Percentiles rank a stretch among this genome's conserved stretches.
phyloP scores from a whole-genome alignment of 2,888 invertebrate genomes.

The Hedychridium roseum region DNA sequence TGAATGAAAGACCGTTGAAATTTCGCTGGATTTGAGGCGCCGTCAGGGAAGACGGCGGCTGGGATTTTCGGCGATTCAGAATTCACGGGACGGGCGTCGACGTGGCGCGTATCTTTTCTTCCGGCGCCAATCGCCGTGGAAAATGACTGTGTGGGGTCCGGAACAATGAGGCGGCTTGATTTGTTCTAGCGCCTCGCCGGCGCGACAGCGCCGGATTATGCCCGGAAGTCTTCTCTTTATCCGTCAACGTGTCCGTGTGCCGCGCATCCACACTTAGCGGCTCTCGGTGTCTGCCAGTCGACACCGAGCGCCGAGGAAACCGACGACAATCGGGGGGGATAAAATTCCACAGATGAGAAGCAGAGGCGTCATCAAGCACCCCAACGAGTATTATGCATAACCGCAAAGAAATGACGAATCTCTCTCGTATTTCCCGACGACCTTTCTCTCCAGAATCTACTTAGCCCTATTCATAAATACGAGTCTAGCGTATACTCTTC shows the following conservation, averaged over 20 bases:
- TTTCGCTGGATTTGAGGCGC: no score
- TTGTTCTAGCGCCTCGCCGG: conserved; percentile 56
- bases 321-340: background rate
- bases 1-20: no score
- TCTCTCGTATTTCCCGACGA: no score
- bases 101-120: conserved; percentile 36
- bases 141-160: conserved; percentile 41
- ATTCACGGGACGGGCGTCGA: no score
- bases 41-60: no score
- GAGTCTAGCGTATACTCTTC: no score
- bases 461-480: no score
- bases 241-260: conserved; percentile 24
- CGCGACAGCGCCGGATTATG: conserved; percentile 58
- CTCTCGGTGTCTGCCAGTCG: conserved; percentile 1
- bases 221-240: conserved; percentile 63
- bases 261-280: conserved; percentile 8
- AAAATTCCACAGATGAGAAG: background rate
- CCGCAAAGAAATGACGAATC: no score
- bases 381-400: no score
- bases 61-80: no score
- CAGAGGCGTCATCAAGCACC: no score
- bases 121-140: conserved; percentile 43
- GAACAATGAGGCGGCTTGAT: conserved; percentile 58
- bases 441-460: no score
- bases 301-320: conserved; percentile 1